Evolutionary conservation across 2,888 invertebrate species (phyloP).

Genomic region (Lochmaea capreae): DNA sequence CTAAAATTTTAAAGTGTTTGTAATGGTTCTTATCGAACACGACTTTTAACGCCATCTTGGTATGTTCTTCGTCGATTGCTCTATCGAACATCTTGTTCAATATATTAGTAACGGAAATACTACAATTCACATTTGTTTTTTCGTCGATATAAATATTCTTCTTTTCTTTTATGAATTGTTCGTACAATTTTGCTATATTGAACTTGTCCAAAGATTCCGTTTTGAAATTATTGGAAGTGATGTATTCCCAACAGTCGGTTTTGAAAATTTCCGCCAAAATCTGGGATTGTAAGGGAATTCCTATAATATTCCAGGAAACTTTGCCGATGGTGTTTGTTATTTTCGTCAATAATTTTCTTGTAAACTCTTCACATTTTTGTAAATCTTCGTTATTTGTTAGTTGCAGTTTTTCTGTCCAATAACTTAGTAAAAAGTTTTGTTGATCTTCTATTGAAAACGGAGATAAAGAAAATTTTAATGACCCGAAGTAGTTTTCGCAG

Average conservation of each 20-base stretch:
- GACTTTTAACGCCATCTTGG: background rate
- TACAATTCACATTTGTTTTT: slow-evolving; percentile 16
- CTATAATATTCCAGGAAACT: background rate
- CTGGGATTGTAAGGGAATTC: slow-evolving; percentile 21
- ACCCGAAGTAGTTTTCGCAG: background rate
- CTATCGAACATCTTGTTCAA: slow-evolving; percentile 3
- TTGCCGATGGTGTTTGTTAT: background rate
- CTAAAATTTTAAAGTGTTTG: slow-evolving; percentile 4
- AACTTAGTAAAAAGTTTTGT: background rate
- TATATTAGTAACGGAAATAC: background rate
- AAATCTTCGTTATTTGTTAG: background rate
- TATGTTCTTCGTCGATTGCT: slow-evolving; percentile 4
- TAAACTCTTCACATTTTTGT: background rate
- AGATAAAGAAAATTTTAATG: background rate
- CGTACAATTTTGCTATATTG: slow-evolving; percentile 13
- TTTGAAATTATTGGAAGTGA: background rate
- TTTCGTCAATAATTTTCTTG: background rate
- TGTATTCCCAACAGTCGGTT: slow-evolving; percentile 11
- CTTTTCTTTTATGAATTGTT: slow-evolving; percentile 26
- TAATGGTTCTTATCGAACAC: slow-evolving; percentile 1
- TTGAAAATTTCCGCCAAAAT: slow-evolving; percentile 30
- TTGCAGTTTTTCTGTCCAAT: background rate
- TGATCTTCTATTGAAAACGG: slow-evolving; percentile 6
- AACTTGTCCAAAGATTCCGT: background rate
- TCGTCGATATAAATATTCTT: slow-evolving; percentile 26